These are phyloP conservation scores for Charina bottae DNA, from an alignment of 2,113 vertebrate genomes.

Conservation along the genomic window DNA sequence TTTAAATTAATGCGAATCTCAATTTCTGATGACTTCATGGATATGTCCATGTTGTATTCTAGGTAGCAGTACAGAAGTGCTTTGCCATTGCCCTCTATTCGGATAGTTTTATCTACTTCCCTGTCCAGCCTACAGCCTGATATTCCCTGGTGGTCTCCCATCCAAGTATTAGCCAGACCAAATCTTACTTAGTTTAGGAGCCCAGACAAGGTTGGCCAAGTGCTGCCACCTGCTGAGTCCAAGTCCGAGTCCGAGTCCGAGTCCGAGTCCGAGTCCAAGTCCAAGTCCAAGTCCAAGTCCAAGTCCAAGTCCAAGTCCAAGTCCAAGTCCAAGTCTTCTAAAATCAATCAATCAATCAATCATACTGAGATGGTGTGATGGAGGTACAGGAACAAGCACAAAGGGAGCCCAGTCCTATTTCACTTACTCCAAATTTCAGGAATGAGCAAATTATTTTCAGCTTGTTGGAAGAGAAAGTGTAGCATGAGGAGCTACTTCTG, in stretches of 20 bases:
- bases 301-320: not conserved
- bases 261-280: not conserved
- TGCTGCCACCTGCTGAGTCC: not conserved
- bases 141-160: not conserved
- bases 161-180: not conserved
- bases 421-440: not conserved
- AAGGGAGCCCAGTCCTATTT: not conserved
- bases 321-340: not conserved
- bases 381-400: not conserved
- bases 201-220: not conserved
- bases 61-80: not conserved
- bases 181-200: not conserved
- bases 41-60: not conserved
- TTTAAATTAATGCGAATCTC: not conserved
- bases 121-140: not conserved
- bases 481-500: not conserved
- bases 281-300: too few relatives aligned
- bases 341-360: not conserved
- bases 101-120: not conserved
- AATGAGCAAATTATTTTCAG: not conserved
- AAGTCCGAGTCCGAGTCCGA: not conserved
- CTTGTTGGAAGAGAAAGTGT: not conserved
- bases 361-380: not conserved
- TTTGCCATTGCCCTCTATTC: not conserved
- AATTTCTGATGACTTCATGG: not conserved